Evolutionary conservation across 2,888 invertebrate species (phyloP).

Genomic region (Crematogaster levior): DNA sequence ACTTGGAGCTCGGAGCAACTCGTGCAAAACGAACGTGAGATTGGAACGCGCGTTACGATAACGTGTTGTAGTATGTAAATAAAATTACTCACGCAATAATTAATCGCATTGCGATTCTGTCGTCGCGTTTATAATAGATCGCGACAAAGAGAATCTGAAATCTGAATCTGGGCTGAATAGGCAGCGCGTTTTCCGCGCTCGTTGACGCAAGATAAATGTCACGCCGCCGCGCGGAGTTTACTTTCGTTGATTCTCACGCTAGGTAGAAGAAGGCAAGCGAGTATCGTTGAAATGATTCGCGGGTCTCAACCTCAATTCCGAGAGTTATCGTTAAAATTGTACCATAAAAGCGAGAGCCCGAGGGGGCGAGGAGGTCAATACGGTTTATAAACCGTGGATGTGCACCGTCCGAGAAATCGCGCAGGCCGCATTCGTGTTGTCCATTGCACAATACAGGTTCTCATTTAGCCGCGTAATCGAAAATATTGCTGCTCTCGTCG

Average conservation of each 20-base stretch:
- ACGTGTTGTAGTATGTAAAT: not conserved
- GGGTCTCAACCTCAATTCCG: constrained; percentile 56
- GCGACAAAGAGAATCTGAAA: constrained; percentile 21
- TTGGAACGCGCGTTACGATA: too few relatives aligned
- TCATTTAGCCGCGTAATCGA: constrained; percentile 58
- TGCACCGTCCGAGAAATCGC: constrained; percentile 46
- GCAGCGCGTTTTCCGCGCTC: constrained; percentile 46
- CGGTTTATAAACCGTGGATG: constrained; percentile 53
- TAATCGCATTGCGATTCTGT: not conserved
- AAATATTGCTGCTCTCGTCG: constrained; percentile 50
- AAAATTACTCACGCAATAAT: not conserved
- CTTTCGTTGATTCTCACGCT: constrained; percentile 55
- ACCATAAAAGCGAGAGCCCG: constrained; percentile 51
- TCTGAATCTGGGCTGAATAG: not conserved
- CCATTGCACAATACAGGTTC: constrained; percentile 61
- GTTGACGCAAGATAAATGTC: constrained; percentile 63
- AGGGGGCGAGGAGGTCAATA: constrained; percentile 43
- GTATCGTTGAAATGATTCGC: constrained; percentile 46
- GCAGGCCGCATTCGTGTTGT: constrained; percentile 31
- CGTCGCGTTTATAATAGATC: constrained; percentile 20
- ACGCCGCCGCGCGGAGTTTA: constrained; percentile 56
- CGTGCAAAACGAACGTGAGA: too few relatives aligned
- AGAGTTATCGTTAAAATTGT: constrained; percentile 60
- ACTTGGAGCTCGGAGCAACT: not conserved
- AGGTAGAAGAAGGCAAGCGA: constrained; percentile 32